These are phyloP conservation scores for Alfaro cultratus DNA, from an alignment of 2,797 vertebrate species.

Conservation along the genomic window DNA sequence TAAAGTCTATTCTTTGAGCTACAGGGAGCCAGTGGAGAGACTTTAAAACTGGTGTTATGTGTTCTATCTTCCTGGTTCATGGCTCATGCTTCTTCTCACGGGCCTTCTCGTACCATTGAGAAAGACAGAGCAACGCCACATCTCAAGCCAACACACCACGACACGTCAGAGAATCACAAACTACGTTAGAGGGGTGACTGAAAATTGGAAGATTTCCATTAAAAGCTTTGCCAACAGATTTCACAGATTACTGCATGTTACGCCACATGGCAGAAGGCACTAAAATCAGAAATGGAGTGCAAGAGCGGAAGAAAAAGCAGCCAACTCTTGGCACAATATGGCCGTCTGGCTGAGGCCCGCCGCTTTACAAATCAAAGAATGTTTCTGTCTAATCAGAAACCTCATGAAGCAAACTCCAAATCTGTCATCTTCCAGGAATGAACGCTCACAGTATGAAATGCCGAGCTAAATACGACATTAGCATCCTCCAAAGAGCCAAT, in stretches of 20 bases:
- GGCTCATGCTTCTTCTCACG: no score
- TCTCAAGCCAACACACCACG: neutral
- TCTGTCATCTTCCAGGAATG: neutral
- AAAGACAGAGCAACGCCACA: neutral
- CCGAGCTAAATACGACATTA: neutral
- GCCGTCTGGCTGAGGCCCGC: constrained; percentile 1
- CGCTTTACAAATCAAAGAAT: constrained; percentile 5
- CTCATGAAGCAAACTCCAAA: neutral
- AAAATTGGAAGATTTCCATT: constrained; percentile 13
- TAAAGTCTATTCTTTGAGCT: no score
- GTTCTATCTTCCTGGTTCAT: no score
- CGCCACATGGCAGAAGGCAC: constrained; percentile 19
- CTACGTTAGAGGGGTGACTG: constrained; percentile 6
- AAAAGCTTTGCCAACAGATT: constrained; percentile 38
- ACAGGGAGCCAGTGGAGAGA: no score
- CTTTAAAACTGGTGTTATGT: no score
- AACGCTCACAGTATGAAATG: neutral
- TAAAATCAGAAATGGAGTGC: constrained; percentile 25
- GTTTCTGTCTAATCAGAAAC: neutral
- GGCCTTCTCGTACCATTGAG: no score
- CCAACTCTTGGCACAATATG: constrained; percentile 17
- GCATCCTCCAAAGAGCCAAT: neutral
- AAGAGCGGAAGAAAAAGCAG: constrained; percentile 15
- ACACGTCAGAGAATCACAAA: constrained; percentile 11
- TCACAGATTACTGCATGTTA: constrained; percentile 42